A percentile compares a stretch with the other conserved stretches of the same genome.
These are phyloP conservation scores for Petrophora chlorosata DNA, from an alignment of 2,888 invertebrate genomes.

Conservation along the genomic window DNA sequence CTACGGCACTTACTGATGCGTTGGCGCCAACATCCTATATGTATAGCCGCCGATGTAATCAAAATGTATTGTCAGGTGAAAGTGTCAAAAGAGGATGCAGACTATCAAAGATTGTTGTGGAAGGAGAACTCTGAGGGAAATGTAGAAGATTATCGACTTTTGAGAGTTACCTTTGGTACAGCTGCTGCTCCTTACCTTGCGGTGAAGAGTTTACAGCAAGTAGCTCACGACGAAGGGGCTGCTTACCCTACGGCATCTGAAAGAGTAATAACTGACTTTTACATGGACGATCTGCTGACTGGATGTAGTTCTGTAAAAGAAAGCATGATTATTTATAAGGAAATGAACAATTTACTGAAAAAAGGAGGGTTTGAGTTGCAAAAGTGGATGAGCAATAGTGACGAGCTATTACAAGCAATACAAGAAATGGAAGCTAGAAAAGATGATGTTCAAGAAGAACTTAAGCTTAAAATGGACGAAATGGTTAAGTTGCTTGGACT, in stretches of 20 bases:
- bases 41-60: not conserved
- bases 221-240: not conserved
- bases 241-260: not conserved
- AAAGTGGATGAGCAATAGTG: conserved; percentile 41
- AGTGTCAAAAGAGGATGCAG: not conserved
- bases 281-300: too few relatives aligned
- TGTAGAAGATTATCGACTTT: not conserved
- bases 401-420: conserved; percentile 35
- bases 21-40: too few relatives aligned
- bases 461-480: conserved; percentile 41
- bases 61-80: too few relatives aligned
- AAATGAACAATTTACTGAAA: not conserved
- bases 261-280: too few relatives aligned
- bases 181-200: not conserved
- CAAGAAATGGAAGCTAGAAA: conserved; percentile 29
- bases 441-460: conserved; percentile 33
- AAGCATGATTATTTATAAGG: not conserved
- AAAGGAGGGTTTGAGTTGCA: conserved; percentile 33
- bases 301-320: not conserved
- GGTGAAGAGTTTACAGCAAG: not conserved
- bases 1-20: not conserved
- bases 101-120: not conserved
- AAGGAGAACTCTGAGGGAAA: not conserved
- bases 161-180: not conserved
- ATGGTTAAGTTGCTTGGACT: too few relatives aligned